Evolutionary conservation across 2,797 vertebrate species (phyloP).

Genomic region (Oreochromis grahami): DNA sequence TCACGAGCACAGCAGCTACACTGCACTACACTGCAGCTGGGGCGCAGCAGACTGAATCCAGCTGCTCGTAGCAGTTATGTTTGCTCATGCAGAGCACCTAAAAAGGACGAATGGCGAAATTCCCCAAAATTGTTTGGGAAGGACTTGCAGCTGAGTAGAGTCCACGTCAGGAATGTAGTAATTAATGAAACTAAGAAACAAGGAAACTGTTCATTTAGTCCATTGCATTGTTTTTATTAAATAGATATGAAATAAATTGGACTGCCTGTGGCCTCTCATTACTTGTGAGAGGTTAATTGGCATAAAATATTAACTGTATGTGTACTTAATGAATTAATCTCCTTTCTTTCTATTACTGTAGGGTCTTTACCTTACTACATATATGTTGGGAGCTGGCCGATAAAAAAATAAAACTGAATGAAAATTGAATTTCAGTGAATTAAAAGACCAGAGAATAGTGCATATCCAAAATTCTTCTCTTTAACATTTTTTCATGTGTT

Average conservation of each 20-base stretch:
- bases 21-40: not conserved
- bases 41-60: slow-evolving; percentile 38
- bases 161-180: slow-evolving; percentile 30
- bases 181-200: slow-evolving; percentile 4
- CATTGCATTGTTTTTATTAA: not conserved
- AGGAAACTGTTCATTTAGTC: not conserved
- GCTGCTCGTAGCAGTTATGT: slow-evolving; percentile 19
- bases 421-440: not conserved
- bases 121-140: slow-evolving; percentile 35
- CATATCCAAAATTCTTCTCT: not conserved
- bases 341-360: not conserved
- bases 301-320: not conserved
- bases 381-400: not conserved
- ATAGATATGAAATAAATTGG: not conserved
- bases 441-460: not conserved
- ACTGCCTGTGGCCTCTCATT: not conserved
- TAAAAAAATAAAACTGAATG: not conserved
- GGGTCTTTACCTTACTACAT: not conserved
- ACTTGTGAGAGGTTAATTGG: slow-evolving; percentile 36
- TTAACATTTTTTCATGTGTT: not conserved
- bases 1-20: not conserved
- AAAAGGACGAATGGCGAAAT: not conserved
- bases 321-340: not conserved
- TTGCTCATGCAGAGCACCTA: not conserved
- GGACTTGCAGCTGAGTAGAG: not conserved